A percentile compares a stretch with the other conserved stretches of the same genome.
phyloP scores from a whole-genome alignment of 2,888 invertebrate species.

The Sinelater perroti region DNA sequence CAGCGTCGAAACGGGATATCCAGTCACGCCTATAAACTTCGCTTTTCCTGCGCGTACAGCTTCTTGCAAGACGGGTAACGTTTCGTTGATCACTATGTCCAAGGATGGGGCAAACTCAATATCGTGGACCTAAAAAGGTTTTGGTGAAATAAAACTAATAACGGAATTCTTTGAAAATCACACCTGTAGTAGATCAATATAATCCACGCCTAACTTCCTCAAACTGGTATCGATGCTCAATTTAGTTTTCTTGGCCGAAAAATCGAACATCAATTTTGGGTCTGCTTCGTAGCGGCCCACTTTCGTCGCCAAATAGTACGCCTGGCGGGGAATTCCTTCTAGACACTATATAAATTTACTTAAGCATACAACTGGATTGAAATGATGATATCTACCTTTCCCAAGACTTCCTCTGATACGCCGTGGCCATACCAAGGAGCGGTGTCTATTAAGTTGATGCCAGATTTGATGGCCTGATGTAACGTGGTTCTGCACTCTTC shows the following conservation, averaged over 20 bases:
- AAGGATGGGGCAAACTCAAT: constrained; percentile 83
- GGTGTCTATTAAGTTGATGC: constrained; percentile 92
- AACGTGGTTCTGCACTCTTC: constrained; percentile 75
- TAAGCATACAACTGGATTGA: not conserved
- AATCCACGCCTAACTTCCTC: constrained; percentile 75
- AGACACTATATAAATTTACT: constrained; percentile 38
- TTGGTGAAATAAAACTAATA: too few relatives aligned
- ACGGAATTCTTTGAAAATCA: constrained; percentile 5
- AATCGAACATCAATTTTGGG: constrained; percentile 84
- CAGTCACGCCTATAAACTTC: constrained; percentile 85
- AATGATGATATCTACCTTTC: constrained; percentile 66
- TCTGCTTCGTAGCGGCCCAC: constrained; percentile 83
- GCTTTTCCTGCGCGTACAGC: constrained; percentile 78
- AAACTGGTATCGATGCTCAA: constrained; percentile 81
- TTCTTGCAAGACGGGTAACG: constrained; percentile 81
- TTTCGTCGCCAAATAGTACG: constrained; percentile 93
- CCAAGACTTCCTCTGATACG: constrained; percentile 81
- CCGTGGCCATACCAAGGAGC: constrained; percentile 94
- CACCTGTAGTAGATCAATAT: constrained; percentile 91
- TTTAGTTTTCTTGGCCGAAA: constrained; percentile 77
- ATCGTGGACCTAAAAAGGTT: constrained; percentile 84
- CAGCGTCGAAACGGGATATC: constrained; percentile 81
- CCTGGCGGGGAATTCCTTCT: constrained; percentile 75
- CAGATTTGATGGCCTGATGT: constrained; percentile 74
- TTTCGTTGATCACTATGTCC: constrained; percentile 82